Evolutionary conservation across 2,888 invertebrate genomes (phyloP), one percentile per base, ranked within the genome.

Genomic region (Amphipoea oculea): DNA sequence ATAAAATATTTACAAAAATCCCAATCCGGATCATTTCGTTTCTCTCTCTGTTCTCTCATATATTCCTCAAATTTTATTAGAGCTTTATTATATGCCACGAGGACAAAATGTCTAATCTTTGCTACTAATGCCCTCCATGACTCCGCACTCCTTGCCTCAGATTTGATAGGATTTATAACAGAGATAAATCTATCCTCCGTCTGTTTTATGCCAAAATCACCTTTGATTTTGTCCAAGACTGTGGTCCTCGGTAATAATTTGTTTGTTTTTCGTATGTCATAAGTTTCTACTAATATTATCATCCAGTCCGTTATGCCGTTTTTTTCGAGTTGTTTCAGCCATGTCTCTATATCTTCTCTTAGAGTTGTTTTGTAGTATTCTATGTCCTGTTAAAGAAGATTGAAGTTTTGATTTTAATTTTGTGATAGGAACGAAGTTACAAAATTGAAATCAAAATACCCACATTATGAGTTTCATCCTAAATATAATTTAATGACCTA

Each of bases 1-100:
- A 99, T 97, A 97, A 99, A 99, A 96, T 99, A 99, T 94, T 98
- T 98, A 94, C 98, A 98, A 96, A 99, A 99, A 94, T 98, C 98
- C 99, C 99, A 99, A 51, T 98, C 98, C 0, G 98, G 97, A 92
- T 99, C 98, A 95, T 99, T 99, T 77, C 99, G 97, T 91, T 98
- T 98, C 94, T 99, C 99, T 81, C 99, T 97, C 91, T 99, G 98
- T 80, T 98, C 98, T 88, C 99, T 97, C 96, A 99, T 98, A 87
- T 98, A 97, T 92, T 99, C 99, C 94, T 99, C 99, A 94, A 99
- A 98, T 91, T 98, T 98, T 70, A 98, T 97, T 54, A 99, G 97
- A 48, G 98, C 98, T 88, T 98, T 98, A 91, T 99, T 99, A 93
- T 99, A 99, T 4, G 99, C 98, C 67, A 98, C 97, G 36, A 99